Base-by-base conservation (phyloP, 2,888 invertebrate species). In the Nymphalis c-album region DNA sequence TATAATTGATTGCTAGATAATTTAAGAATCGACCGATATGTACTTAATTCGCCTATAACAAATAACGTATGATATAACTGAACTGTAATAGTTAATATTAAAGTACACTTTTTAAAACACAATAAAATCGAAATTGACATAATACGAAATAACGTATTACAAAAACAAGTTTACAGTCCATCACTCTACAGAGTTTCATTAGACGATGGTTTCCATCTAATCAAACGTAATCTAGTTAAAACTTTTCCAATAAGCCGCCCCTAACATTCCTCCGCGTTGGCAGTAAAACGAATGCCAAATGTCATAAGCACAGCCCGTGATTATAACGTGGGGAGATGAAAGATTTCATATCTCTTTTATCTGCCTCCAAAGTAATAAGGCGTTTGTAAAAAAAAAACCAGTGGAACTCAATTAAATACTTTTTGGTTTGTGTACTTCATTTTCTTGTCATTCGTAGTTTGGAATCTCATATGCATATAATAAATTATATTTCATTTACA, bases 201-300 rank as follows among this genome's bases (percentile, higher is more conserved):
- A 71, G 48, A 31, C 67, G 69, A 60, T 73, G 69, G 69, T 71
- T 74, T 68, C 73, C 74, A 71, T 76, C 83, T 87, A 89, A 89
- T 88, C 88, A 88, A 86, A 90, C 82, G 80, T 86, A 88, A 90
- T 76, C 74, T 75, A 84, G 90, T 90, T 90, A 91, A 91, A 91
- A 92, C 90, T 91, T 92, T 91, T 85, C 87, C 90, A 92, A 92
- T 92, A 91, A 88, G 82, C 82, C 73, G 77, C 85, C 89, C 89
- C 86, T 75, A 78, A 82, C 86, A 85, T 82, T 80, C 79, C 80
- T 79, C 77, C 79, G 74, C 67, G 66, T 73, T 75, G 77, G 78
- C 57, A 57, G 40, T 79, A 76, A 80, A 77, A 73, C 73, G 75
- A 71, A 70, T 65, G 61, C 68, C 62, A 68, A 69, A 73, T 71